Evolutionary conservation across 2,113 vertebrate genomes (phyloP).

Genomic region (Thymallus thymallus): DNA sequence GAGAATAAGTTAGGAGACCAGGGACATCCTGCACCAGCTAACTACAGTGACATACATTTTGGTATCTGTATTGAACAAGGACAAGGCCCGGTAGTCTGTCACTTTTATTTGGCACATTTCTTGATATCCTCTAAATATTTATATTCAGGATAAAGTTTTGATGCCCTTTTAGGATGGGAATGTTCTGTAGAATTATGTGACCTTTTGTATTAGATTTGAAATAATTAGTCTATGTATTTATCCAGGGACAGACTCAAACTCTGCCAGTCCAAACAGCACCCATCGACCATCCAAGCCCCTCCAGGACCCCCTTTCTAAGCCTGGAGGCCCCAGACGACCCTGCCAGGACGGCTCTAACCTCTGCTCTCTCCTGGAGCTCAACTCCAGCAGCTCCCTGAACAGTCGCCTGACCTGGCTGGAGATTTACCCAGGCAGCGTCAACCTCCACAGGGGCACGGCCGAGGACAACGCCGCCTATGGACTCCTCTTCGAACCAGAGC

Average conservation of each 20-base stretch:
- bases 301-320: too few species aligned
- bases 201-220: too few species aligned
- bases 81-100: too few species aligned
- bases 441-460: constrained; percentile 47
- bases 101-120: too few species aligned
- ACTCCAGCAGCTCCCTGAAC: constrained; percentile 35
- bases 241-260: constrained; percentile 63
- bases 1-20: constrained; percentile 40
- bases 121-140: too few species aligned
- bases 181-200: too few species aligned
- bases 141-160: background rate
- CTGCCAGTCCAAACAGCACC: constrained; percentile 46
- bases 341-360: constrained; percentile 35
- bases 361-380: constrained; percentile 33
- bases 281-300: constrained; percentile 14
- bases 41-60: constrained; percentile 44
- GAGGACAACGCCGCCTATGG: constrained; percentile 54
- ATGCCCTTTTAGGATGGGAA: too few species aligned
- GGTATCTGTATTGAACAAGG: too few species aligned
- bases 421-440: constrained; percentile 53
- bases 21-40: constrained; percentile 39
- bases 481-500: constrained; percentile 44
- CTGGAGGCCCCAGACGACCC: constrained; percentile 7
- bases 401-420: constrained; percentile 45
- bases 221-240: background rate